Evolutionary conservation across 2,888 invertebrate species (phyloP).

Genomic region (Sinotaia quadrata): DNA sequence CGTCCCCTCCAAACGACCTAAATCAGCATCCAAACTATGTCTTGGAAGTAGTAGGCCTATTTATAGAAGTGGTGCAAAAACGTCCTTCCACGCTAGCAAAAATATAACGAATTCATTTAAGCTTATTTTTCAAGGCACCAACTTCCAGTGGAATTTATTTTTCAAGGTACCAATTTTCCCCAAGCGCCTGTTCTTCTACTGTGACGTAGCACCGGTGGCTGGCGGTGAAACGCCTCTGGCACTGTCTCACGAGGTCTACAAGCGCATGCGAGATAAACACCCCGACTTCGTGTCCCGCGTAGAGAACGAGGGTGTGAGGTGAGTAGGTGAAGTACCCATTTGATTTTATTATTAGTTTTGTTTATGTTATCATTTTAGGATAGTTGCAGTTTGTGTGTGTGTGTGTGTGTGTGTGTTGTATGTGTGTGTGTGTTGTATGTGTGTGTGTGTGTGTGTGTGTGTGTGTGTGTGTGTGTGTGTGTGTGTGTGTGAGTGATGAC

Average conservation of each 20-base stretch:
- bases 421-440: conserved; percentile 7
- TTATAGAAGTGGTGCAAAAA: no score
- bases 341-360: no score
- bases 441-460: neutral
- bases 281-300: conserved; percentile 42
- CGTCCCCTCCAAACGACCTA: no score
- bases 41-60: no score
- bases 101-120: no score
- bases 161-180: conserved; percentile 51
- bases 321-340: no score
- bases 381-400: no score
- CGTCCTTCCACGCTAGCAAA: no score
- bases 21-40: no score
- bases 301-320: conserved; percentile 19
- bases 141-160: neutral
- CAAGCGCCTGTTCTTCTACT: conserved; percentile 53
- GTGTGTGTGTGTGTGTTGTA: conserved; percentile 5
- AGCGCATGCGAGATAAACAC: conserved; percentile 38
- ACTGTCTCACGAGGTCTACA: conserved; percentile 49
- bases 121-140: no score
- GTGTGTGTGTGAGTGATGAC: neutral
- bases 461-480: conserved; percentile 6
- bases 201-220: conserved; percentile 45
- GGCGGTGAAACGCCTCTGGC: conserved; percentile 60
- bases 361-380: no score